Percentiles rank a stretch among this genome's conserved stretches.
These are phyloP conservation scores for Pristionchus exspectatus DNA, from an alignment of 2,888 invertebrate species.

Conservation along the genomic window DNA sequence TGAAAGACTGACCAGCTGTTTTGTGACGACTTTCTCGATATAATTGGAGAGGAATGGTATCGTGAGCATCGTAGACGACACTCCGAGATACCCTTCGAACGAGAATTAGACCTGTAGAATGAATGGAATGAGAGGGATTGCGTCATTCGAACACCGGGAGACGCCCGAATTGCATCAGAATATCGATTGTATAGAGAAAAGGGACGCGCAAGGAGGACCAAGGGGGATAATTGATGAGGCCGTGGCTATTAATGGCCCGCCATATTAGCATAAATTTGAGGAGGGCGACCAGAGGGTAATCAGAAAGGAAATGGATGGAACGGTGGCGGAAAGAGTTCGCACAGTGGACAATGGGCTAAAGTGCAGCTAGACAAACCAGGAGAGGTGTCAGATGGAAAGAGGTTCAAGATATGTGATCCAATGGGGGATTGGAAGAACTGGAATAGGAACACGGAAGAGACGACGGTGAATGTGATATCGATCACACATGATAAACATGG, in stretches of 20 bases:
- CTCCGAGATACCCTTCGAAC: neutral
- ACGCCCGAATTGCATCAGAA: neutral
- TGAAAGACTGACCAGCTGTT: conserved; percentile 59
- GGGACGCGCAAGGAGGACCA: neutral
- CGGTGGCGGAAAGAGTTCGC: neutral
- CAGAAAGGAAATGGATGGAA: neutral
- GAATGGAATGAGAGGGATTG: neutral
- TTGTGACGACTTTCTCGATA: conserved; percentile 68
- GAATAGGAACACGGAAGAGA: conserved; percentile 5
- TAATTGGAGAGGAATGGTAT: conserved; percentile 72
- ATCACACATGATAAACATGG: conserved; percentile 46
- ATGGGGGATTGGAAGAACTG: conserved; percentile 4
- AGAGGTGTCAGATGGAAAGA: neutral
- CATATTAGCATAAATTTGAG: conserved; percentile 31
- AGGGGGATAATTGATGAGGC: conserved; percentile 17
- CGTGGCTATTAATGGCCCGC: neutral
- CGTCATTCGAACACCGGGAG: neutral
- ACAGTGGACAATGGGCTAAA: conserved; percentile 7
- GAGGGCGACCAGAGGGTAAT: neutral
- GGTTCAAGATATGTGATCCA: conserved; percentile 24
- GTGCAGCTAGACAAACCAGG: conserved; percentile 39
- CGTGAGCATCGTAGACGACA: conserved; percentile 60
- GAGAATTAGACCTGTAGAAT: neutral
- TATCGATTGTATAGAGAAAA: conserved; percentile 6
- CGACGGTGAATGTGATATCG: conserved; percentile 10